A percentile compares a stretch with the other conserved stretches of the same genome.
phyloP scores from a whole-genome alignment of 2,888 invertebrate genomes.

The Hymenopus coronatus region DNA sequence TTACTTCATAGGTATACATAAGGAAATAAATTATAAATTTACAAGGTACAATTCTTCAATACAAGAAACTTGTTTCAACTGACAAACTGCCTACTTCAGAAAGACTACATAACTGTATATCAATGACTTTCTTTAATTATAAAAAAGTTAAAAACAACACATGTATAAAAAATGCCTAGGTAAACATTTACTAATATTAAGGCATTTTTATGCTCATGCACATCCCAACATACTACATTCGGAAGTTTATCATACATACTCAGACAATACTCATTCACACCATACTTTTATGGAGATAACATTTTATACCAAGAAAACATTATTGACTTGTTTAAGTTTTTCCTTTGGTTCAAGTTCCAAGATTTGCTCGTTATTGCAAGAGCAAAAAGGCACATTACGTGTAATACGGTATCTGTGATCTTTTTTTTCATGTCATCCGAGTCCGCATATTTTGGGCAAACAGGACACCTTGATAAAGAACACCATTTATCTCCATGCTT shows the following conservation, averaged over 20 bases:
- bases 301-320: neutral
- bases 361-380: neutral
- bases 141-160: neutral
- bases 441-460: constrained; percentile 58
- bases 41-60: neutral
- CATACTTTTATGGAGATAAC: neutral
- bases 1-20: neutral
- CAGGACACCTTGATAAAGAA: constrained; percentile 92
- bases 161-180: neutral
- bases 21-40: neutral
- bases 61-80: neutral
- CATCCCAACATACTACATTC: neutral
- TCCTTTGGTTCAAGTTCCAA: neutral
- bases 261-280: neutral
- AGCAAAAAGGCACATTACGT: neutral
- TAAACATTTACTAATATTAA: neutral
- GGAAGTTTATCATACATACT: neutral
- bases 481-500: constrained; percentile 94
- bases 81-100: neutral
- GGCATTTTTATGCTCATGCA: neutral
- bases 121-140: neutral
- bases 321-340: neutral
- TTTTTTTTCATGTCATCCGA: constrained; percentile 15
- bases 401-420: neutral
- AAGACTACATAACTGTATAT: neutral